Evolutionary conservation across 2,797 vertebrate genomes (phyloP), one percentile per base, ranked within the genome.

Genomic region (Trematocara caparti): DNA sequence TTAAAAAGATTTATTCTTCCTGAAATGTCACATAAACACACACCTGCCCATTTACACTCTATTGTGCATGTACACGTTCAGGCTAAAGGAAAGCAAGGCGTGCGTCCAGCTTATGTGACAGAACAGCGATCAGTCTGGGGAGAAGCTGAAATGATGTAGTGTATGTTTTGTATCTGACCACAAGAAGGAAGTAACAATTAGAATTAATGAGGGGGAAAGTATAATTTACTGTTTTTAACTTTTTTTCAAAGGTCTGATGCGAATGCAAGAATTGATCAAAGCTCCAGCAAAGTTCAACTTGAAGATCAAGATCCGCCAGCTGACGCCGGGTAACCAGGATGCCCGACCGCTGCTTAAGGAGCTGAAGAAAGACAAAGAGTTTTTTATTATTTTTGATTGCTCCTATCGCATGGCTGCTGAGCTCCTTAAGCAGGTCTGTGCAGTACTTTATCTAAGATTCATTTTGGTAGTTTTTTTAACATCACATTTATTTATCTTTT

Each of bases 201-300:
- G 40, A 71, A 10, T 71, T 47, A 27, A 47, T 30, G 10, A 47
- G 24, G 15, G 40, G 3, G 6, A 30, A 69, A n/a, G 9, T 47
- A 8, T 27, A n/a, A 71, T 47, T 47, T 17, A 9, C 7, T 50
- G 4, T 55, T 34, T 48, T 12, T 36, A 34, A 36, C 17, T 19
- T 62, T 62, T 62, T 62, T 38, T 34, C 27, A 82, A 72, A 99
- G 99, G 99, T 91, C 94, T 99, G 79, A 99, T 99, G 95, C 97
- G 98, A 78, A 96, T 99, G 94, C 99, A 99, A 93, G 98, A 99
- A 94, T 95, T 99, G 92, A 99, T 99, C 95, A 99, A 99, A 94
- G 98, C 99, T 82, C 98, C 99, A 5, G 98, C 98, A 76, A 97
- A 97, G 90, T 97, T 97, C 84, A 98, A 97, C 94, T 96, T 99